Evolutionary conservation across 2,888 invertebrate genomes (phyloP).

Genomic region (Lasioglossum oenotherae): DNA sequence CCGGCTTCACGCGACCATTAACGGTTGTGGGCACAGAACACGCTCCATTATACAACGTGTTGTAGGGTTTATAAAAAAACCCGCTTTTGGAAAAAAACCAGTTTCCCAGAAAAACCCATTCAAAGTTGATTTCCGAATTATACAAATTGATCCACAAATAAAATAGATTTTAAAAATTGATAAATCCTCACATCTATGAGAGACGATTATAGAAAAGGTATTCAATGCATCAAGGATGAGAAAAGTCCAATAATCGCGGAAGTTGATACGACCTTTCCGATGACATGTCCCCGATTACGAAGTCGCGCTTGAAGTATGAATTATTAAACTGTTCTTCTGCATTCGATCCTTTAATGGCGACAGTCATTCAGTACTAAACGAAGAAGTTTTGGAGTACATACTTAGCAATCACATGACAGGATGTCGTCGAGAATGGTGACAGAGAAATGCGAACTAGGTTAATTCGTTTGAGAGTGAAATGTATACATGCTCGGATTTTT

Average conservation of each 20-base stretch:
- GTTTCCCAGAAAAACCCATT: not conserved
- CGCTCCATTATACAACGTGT: slow-evolving; percentile 63
- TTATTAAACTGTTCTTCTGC: not conserved
- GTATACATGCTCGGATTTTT: not conserved
- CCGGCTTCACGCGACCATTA: slow-evolving; percentile 59
- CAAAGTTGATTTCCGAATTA: too few species aligned
- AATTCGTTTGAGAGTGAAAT: slow-evolving; percentile 8
- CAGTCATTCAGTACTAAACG: not conserved
- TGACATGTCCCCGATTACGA: not conserved
- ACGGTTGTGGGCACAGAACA: slow-evolving; percentile 62
- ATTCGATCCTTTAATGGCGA: not conserved
- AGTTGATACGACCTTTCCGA: not conserved
- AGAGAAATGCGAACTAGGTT: not conserved
- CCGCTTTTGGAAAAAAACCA: not conserved
- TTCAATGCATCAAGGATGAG: not conserved
- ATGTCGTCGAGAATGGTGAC: not conserved
- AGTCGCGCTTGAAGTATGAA: not conserved
- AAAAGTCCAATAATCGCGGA: not conserved
- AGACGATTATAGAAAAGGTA: too few species aligned
- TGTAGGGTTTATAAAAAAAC: not conserved
- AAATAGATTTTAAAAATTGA: not conserved
- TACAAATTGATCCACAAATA: too few species aligned
- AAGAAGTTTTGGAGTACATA: not conserved
- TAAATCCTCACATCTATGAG: not conserved
- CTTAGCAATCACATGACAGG: not conserved